phyloP scores from a whole-genome alignment of 2,113 vertebrate genomes.

The Alouatta palliata region DNA sequence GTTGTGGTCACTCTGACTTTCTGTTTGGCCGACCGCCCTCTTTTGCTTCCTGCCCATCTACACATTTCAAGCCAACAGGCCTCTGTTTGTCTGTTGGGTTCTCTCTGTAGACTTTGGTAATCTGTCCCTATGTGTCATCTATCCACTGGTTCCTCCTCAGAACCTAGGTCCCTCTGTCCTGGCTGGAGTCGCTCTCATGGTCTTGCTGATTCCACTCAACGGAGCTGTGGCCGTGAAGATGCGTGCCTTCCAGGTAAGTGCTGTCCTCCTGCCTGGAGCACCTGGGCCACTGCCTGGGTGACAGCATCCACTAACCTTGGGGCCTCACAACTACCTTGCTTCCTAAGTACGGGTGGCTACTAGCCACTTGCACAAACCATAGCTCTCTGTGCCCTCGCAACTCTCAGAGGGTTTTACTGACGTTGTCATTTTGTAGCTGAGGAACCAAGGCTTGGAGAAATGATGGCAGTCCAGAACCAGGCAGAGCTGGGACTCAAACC shows the following conservation, averaged over 20 bases:
- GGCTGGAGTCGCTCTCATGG: constrained; percentile 94
- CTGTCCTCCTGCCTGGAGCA: neutral
- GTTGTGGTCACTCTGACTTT: neutral
- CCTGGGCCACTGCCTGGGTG: neutral
- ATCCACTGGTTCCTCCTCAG: constrained; percentile 67
- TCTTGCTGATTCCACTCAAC: constrained; percentile 97
- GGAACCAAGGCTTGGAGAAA: neutral
- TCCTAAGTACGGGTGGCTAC: neutral
- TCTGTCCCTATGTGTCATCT: neutral
- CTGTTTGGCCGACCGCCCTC: neutral
- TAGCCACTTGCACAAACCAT: neutral
- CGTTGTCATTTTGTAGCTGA: neutral
- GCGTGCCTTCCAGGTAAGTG: constrained; percentile 90
- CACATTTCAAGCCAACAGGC: neutral
- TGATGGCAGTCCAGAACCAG: neutral
- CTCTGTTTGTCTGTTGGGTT: neutral
- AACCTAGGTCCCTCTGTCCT: constrained; percentile 93
- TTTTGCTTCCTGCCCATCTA: neutral
- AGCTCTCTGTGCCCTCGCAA: neutral
- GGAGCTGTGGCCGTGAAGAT: constrained; percentile 94
- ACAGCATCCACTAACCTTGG: neutral
- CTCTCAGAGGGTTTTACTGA: neutral
- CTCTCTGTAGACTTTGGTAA: neutral
- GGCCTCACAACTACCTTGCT: neutral
- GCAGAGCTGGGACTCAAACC: neutral